Percentiles rank a stretch among this genome's conserved stretches.
These are phyloP conservation scores for Cyprinus carpio DNA, from an alignment of 2,113 vertebrate genomes.

Conservation along the genomic window DNA sequence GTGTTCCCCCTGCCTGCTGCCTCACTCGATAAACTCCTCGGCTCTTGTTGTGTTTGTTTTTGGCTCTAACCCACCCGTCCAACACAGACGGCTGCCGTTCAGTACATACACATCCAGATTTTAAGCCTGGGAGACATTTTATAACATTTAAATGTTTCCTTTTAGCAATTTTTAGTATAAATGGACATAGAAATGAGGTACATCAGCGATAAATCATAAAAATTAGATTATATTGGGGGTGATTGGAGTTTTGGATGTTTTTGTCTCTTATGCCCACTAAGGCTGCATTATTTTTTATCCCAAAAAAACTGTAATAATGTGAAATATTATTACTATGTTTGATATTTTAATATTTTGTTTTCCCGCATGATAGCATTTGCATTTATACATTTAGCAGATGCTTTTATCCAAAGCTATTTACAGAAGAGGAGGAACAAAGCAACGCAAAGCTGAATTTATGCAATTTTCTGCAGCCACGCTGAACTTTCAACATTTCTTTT, in stretches of 20 bases:
- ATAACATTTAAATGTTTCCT: neutral
- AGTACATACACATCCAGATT: neutral
- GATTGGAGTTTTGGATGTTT: neutral
- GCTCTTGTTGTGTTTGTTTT: constrained; percentile 35
- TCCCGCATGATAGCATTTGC: neutral
- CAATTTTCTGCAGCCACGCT: neutral
- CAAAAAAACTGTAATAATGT: neutral
- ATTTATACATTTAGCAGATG: neutral
- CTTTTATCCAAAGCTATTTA: neutral
- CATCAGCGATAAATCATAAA: neutral
- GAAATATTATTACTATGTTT: neutral
- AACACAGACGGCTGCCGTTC: constrained; percentile 28
- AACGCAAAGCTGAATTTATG: neutral
- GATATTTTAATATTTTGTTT: no score
- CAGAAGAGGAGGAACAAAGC: neutral
- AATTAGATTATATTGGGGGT: neutral
- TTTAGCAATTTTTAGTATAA: neutral
- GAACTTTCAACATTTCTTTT: neutral
- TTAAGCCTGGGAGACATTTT: neutral
- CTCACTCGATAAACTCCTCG: constrained; percentile 41
- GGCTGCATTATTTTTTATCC: no score
- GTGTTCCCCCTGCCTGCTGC: constrained; percentile 43
- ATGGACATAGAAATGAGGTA: neutral
- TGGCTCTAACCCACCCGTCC: constrained; percentile 32
- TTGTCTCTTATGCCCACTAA: neutral